Percentiles rank a stretch among this genome's conserved stretches.
Conservation (phyloP, 2,113 vertebrate species). For the Otocyon megalotis region DNA sequence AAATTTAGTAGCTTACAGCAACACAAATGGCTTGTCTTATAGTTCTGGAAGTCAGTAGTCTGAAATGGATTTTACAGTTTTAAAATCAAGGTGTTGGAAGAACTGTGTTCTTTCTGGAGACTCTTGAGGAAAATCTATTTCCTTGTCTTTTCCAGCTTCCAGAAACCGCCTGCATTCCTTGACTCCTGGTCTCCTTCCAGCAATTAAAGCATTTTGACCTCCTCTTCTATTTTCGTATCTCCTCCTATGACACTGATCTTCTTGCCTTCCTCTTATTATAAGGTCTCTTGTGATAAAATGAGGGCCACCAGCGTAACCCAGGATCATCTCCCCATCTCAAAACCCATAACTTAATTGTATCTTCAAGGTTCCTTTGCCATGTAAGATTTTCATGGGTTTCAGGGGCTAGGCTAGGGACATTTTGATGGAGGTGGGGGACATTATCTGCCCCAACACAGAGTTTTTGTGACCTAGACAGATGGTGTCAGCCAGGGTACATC, state of each 20-base stretch:
- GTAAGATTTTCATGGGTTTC: background rate
- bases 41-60: background rate
- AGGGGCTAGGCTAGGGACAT: no score
- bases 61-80: background rate
- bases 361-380: background rate
- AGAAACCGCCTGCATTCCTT: background rate
- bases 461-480: background rate
- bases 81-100: background rate
- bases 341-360: background rate
- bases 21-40: background rate
- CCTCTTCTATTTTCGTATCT: background rate
- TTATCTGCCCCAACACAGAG: background rate
- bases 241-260: background rate
- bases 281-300: background rate
- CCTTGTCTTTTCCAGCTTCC: background rate
- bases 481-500: background rate
- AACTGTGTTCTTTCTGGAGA: background rate
- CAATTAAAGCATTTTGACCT: background rate
- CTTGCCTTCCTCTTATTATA: background rate
- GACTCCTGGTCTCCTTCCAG: background rate
- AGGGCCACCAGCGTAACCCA: background rate
- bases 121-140: background rate
- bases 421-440: background rate
- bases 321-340: background rate
- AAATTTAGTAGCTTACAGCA: background rate